Base-by-base conservation (phyloP, 2,797 vertebrate species). In the Thunnus albacares region DNA sequence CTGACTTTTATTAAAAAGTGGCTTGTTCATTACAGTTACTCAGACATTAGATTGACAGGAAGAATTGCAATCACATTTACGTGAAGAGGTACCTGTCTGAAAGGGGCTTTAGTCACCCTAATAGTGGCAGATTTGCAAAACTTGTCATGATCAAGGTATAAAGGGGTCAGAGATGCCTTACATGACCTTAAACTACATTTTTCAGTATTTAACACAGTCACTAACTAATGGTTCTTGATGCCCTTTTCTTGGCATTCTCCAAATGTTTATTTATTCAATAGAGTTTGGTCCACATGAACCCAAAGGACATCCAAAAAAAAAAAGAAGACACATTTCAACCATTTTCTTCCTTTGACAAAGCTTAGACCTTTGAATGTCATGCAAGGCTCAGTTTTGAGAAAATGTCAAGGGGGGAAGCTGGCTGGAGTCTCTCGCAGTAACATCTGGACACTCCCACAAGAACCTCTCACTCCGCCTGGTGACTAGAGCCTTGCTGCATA, bases 381-480 rank as follows among this genome's bases (percentile, higher is more conserved):
- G 33, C 17, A 49, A 65, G 56, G 49, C 51, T 60, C 14, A 28
- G 1, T 71, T n/a, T 63, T 18, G 18, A 17, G 57, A 85, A 86
- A 90, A 90, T 90, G 86, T 79, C 85, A 87, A 71, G 35, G 47
- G 0, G 17, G 62, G 49, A 26, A 22, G 70, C 41, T 43, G 17
- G 20, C 69, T 65, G 0, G 0, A 28, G 53, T 77, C 63, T 90
- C 38, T 83, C 75, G 79, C 73, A 35, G 77, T 80, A 89, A 93
- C 92, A 92, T 92, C 89, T 88, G 87, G 83, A 87, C 82, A 84
- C 91, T 89, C 92, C 91, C 84, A 92, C 90, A 72, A 74, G 86
- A 84, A 82, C 82, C 87, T 93, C 82, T 88, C 92, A 89, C 87
- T 28, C 57, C 0, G 52, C 45, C 76, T 76, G 83, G 62, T 89